Evolutionary conservation across 2,797 vertebrate genomes (phyloP).

Genomic region (Acipenser ruthenus): DNA sequence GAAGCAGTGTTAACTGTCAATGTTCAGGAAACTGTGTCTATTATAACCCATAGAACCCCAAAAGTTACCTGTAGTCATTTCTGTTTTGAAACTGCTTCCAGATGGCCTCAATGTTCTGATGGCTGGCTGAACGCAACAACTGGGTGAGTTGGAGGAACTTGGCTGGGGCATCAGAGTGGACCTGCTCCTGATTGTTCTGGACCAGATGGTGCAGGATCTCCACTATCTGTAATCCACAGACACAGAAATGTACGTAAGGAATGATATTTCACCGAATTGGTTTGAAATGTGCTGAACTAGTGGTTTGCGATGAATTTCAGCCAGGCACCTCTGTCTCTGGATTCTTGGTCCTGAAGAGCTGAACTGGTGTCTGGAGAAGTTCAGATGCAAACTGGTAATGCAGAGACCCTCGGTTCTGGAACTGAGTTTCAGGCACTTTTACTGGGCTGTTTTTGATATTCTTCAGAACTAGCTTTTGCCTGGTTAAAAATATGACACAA

Average conservation of each 20-base stretch:
- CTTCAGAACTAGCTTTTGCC: background rate
- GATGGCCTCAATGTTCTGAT: constrained; percentile 52
- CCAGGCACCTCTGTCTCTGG: constrained; percentile 56
- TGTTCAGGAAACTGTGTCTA: background rate
- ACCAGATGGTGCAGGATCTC: constrained; percentile 62
- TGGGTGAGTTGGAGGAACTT: constrained; percentile 61
- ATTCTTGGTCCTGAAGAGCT: constrained; percentile 53
- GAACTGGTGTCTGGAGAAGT: constrained; percentile 46
- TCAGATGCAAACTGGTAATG: constrained; percentile 46
- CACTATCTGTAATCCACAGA: constrained; percentile 45
- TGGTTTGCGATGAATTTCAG: background rate
- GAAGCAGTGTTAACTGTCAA: background rate
- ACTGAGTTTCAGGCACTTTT: background rate
- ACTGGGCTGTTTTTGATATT: background rate
- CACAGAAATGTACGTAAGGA: constrained; percentile 3
- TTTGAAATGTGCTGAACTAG: background rate
- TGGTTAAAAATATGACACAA: background rate
- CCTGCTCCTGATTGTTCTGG: constrained; percentile 49
- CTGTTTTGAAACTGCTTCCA: constrained; percentile 59
- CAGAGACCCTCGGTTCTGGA: constrained; percentile 29
- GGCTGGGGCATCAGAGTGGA: constrained; percentile 52
- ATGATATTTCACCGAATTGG: background rate
- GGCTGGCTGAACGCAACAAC: constrained; percentile 46
- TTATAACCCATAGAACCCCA: background rate
- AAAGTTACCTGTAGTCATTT: constrained; percentile 53